These are phyloP conservation scores for Pseudocheirus occidentalis DNA, from an alignment of 2,797 vertebrate genomes.

Conservation along the genomic window DNA sequence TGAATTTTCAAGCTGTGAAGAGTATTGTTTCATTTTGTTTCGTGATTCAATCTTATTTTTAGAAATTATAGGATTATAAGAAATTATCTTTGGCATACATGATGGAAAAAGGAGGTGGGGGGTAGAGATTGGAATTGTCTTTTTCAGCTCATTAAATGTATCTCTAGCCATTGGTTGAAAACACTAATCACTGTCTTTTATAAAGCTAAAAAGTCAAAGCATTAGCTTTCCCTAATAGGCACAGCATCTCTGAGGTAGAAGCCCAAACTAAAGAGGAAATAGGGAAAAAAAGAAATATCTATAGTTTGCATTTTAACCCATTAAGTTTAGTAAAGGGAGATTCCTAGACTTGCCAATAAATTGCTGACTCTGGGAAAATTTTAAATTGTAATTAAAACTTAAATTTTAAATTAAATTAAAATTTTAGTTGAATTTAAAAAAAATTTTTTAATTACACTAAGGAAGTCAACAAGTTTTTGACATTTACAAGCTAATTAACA, in stretches of 20 bases:
- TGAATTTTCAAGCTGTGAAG: constrained; percentile 31
- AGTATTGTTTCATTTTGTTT: constrained; percentile 18
- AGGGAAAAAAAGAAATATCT: constrained; percentile 29
- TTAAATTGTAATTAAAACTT: constrained; percentile 1
- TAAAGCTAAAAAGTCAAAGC: constrained; percentile 24
- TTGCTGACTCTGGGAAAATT: constrained; percentile 18
- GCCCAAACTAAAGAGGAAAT: background rate
- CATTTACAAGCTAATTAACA: constrained; percentile 21
- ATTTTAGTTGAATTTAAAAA: background rate
- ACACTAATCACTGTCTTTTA: constrained; percentile 39
- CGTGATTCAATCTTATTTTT: constrained; percentile 48
- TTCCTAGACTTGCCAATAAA: constrained; percentile 28
- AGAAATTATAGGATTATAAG: constrained; percentile 13
- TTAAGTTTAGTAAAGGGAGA: constrained; percentile 30
- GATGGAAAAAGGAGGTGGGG: constrained; percentile 7
- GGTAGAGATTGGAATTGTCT: background rate
- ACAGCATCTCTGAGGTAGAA: constrained; percentile 11
- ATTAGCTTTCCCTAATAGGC: constrained; percentile 15
- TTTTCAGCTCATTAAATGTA: constrained; percentile 16
- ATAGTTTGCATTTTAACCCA: constrained; percentile 16
- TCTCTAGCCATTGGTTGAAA: constrained; percentile 23
- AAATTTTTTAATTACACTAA: background rate
- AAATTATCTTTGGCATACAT: constrained; percentile 47
- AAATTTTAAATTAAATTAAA: constrained; percentile 8
- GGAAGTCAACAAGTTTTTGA: background rate